phyloP scores from a whole-genome alignment of 92 coral and sea anemone species.

The Porites evermanni region DNA sequence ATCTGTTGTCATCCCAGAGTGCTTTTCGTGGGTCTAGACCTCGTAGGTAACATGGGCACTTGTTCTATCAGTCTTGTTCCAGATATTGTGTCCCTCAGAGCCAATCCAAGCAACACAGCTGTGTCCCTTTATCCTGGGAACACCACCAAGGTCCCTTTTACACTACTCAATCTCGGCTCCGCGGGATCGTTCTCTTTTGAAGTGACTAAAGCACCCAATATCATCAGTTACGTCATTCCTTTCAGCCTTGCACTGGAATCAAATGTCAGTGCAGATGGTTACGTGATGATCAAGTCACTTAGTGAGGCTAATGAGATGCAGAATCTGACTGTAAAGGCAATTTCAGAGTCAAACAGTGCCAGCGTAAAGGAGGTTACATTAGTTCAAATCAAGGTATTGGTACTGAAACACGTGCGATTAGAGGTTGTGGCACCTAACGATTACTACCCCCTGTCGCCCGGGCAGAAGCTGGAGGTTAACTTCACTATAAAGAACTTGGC shows the following conservation, averaged over 20 bases:
- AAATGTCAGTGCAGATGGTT: slow-evolving; percentile 18
- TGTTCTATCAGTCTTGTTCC: slow-evolving; percentile 43
- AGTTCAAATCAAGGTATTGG: neutral
- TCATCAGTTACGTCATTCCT: slow-evolving; percentile 49
- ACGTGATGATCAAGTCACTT: slow-evolving; percentile 32
- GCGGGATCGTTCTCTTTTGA: slow-evolving; percentile 36
- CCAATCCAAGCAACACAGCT: slow-evolving; percentile 16
- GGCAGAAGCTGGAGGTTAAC: slow-evolving; percentile 8
- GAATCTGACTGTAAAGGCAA: slow-evolving; percentile 16
- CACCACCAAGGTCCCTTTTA: slow-evolving; percentile 45
- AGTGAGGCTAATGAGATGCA: neutral
- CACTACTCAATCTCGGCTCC: slow-evolving; percentile 52
- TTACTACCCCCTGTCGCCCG: neutral
- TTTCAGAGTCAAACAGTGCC: slow-evolving; percentile 24
- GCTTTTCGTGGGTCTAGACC: slow-evolving; percentile 34
- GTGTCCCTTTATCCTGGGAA: slow-evolving; percentile 28
- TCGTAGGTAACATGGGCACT: slow-evolving; percentile 57
- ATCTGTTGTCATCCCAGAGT: slow-evolving; percentile 54
- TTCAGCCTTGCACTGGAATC: slow-evolving; percentile 34
- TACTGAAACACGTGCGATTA: neutral
- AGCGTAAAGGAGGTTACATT: slow-evolving; percentile 6
- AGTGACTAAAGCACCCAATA: slow-evolving; percentile 14
- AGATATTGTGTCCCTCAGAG: slow-evolving; percentile 37
- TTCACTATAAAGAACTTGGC: slow-evolving; percentile 37
- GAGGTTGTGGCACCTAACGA: neutral